These are phyloP conservation scores for Eumeta japonica DNA, from an alignment of 1,140 invertebrate species.

Conservation along the genomic window DNA sequence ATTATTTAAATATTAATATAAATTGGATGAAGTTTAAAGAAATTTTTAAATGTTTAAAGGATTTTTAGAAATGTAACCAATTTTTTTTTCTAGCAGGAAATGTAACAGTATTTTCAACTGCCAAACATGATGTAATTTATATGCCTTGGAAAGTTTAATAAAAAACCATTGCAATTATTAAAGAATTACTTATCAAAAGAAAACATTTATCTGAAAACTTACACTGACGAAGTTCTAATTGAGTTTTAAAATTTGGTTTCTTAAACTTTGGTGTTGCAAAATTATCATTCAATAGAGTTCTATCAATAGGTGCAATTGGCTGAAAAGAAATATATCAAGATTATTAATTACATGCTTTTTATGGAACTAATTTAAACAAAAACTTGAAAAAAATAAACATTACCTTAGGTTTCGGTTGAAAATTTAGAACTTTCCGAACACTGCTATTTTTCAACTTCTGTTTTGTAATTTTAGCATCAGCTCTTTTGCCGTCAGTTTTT, in stretches of 20 bases:
- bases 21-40: slow-evolving; percentile 10
- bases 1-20: not conserved
- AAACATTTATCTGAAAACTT: too few relatives aligned
- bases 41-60: too few relatives aligned
- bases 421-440: slow-evolving; percentile 38
- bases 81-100: too few relatives aligned
- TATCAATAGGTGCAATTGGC: not conserved
- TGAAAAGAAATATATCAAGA: not conserved
- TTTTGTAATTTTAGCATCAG: too few relatives aligned
- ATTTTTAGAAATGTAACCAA: too few relatives aligned
- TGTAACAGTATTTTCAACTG: too few relatives aligned
- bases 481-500: slow-evolving; percentile 30
- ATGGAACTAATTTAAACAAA: not conserved
- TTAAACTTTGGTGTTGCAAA: slow-evolving; percentile 32
- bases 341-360: not conserved
- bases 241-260: slow-evolving; percentile 29
- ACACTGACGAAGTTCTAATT: too few relatives aligned
- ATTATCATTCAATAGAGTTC: too few relatives aligned
- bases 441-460: slow-evolving; percentile 23
- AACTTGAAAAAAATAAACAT: slow-evolving; percentile 5
- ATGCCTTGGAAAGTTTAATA: too few relatives aligned
- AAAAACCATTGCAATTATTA: too few relatives aligned
- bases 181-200: too few relatives aligned
- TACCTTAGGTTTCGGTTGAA: slow-evolving; percentile 29
- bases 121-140: too few relatives aligned